Evolutionary conservation across 2,113 vertebrate genomes (phyloP), one percentile per base, ranked within the genome.

Genomic region (Nanorana parkeri): DNA sequence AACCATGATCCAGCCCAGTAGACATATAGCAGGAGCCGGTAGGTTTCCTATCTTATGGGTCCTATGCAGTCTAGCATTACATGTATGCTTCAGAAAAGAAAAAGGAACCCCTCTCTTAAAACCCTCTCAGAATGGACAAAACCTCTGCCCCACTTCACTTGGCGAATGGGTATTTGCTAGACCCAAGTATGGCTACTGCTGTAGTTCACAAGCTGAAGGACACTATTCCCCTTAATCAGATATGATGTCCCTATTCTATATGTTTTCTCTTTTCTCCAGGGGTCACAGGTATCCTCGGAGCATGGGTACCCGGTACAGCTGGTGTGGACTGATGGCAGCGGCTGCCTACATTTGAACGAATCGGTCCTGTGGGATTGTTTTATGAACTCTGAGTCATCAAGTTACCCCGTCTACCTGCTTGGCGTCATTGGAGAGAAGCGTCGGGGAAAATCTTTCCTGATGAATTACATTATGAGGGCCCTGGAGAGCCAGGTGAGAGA

Each of bases 381-480:
- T 74, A 85, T 89, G 80, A 83, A 85, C 63, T 83, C 83, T 0
- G 19, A 86, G 83, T 86, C 86, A 61, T 85, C 87, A 28, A 79
- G 87, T 67, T 83, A 76, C 7, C 89, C 88, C 0, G 69, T 90
- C 77, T 90, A 89, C 84, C 78, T 92, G 8, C 80, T 91, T 0
- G 86, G 88, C 1, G 86, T 90, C 29, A 84, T 90, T n/a, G 91
- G 91, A 21, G 87, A 90, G 52, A 89, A 86, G 47, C 82, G 87
- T 6, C 85, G 86, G 7, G 88, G 89, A 13, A 92, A 91, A 81
- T 85, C 87, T 20, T 87, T 88, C 77, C 85, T 92, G 20, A 85
- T 91, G 67, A 87, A 89, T 68, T 85, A 88, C 55, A 71, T 92
- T 60, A 85, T 90, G 1, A 83, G 84, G 21, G 72, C 76, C 1